Conservation (phyloP, 2,888 invertebrate species). For the Drosophila dives region DNA sequence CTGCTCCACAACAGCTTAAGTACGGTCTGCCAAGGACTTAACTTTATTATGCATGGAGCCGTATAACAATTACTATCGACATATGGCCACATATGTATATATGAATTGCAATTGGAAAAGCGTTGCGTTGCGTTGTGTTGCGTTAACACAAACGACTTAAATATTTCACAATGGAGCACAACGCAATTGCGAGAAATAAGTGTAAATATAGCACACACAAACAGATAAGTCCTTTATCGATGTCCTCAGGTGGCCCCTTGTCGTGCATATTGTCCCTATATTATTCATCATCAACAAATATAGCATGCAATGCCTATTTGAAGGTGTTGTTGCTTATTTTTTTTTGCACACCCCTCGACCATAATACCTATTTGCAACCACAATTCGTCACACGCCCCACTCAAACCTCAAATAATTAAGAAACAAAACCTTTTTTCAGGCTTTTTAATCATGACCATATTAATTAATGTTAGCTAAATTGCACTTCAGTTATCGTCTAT, state of each 20-base stretch:
- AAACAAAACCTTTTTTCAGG: background rate
- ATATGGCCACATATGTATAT: constrained; percentile 19
- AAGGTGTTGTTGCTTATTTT: constrained; percentile 54
- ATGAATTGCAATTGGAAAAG: constrained; percentile 37
- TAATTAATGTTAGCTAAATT: constrained; percentile 63
- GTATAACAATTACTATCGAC: constrained; percentile 5
- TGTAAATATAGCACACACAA: background rate
- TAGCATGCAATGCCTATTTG: constrained; percentile 36
- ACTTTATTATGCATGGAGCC: constrained; percentile 47
- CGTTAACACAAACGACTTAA: constrained; percentile 66
- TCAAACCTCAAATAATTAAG: background rate
- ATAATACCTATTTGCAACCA: constrained; percentile 56
- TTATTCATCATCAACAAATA: constrained; percentile 74
- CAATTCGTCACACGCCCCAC: constrained; percentile 47
- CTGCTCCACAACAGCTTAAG: constrained; percentile 36
- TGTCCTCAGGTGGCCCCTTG: constrained; percentile 37
- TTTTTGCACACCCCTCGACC: constrained; percentile 49
- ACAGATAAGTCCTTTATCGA: background rate
- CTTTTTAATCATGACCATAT: constrained; percentile 40
- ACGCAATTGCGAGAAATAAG: background rate
- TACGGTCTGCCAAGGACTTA: constrained; percentile 52
- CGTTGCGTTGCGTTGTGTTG: constrained; percentile 35
- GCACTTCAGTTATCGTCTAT: constrained; percentile 38
- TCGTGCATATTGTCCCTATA: constrained; percentile 50
- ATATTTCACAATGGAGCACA: constrained; percentile 59